These are phyloP conservation scores for Strix aluco DNA, from an alignment of 2,113 vertebrate genomes.

Conservation along the genomic window DNA sequence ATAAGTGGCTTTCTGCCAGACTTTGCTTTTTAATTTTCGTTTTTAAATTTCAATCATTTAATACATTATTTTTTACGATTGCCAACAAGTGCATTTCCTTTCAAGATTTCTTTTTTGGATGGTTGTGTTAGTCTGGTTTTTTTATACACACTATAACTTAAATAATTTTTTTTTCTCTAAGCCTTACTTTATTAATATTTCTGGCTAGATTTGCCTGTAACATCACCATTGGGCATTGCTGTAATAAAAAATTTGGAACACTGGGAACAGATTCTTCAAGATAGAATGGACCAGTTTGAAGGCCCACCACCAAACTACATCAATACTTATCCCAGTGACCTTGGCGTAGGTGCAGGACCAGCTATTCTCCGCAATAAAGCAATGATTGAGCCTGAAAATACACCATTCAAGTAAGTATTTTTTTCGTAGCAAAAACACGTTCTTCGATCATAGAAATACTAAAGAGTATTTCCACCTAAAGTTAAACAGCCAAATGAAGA, in stretches of 20 bases:
- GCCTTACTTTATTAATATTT: background rate
- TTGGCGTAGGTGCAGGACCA: constrained; percentile 84
- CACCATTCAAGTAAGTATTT: constrained; percentile 91
- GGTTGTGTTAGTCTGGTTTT: background rate
- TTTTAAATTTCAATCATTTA: background rate
- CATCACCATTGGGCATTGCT: constrained; percentile 89
- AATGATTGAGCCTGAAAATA: constrained; percentile 98
- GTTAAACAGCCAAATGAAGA: background rate
- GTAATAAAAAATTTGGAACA: constrained; percentile 94
- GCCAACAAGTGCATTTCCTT: background rate
- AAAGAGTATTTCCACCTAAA: background rate
- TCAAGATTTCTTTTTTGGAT: background rate
- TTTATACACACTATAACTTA: background rate
- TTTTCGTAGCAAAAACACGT: background rate
- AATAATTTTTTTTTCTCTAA: background rate
- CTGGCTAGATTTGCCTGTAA: constrained; percentile 89
- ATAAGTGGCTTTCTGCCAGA: background rate
- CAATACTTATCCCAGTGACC: constrained; percentile 88
- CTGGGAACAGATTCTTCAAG: constrained; percentile 93
- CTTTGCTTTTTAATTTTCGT: background rate
- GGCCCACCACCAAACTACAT: constrained; percentile 96
- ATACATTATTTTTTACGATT: background rate
- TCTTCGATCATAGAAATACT: background rate
- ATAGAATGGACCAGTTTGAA: constrained; percentile 93
- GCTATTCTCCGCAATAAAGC: constrained; percentile 93